These are phyloP conservation scores for Paraescarpia echinospica DNA, from an alignment of 1,140 invertebrate species.

Conservation along the genomic window DNA sequence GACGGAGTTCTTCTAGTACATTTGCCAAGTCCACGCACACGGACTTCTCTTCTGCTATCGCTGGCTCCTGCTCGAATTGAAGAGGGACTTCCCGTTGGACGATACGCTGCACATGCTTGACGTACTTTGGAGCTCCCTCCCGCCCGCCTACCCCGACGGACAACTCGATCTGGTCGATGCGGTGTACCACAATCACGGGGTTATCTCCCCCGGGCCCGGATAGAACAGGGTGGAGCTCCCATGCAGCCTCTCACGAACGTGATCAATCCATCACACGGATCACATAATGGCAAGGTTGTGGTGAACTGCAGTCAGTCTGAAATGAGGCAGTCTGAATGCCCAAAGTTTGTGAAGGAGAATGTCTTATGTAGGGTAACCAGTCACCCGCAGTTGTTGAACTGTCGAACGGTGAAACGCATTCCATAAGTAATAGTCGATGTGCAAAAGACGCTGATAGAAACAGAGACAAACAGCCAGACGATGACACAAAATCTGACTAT, in stretches of 20 bases:
- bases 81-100: conserved; percentile 95
- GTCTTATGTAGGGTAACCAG: not conserved
- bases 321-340: not conserved
- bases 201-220: conserved; percentile 8
- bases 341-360: not conserved
- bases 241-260: not conserved
- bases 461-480: too few relatives aligned
- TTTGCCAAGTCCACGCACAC: conserved; percentile 73
- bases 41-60: conserved; percentile 92
- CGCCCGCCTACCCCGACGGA: conserved; percentile 72
- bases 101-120: conserved; percentile 93
- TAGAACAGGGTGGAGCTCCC: not conserved
- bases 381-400: not conserved
- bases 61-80: conserved; percentile 94
- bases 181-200: conserved; percentile 72
- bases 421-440: not conserved
- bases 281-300: not conserved
- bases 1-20: conserved; percentile 85
- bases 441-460: not conserved
- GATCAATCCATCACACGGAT: not conserved
- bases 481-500: not conserved
- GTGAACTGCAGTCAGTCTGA: not conserved
- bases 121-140: conserved; percentile 91
- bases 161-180: conserved; percentile 77
- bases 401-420: not conserved